Evolutionary conservation across 2,113 vertebrate genomes (phyloP).

Genomic region (Centrocercus urophasianus): DNA sequence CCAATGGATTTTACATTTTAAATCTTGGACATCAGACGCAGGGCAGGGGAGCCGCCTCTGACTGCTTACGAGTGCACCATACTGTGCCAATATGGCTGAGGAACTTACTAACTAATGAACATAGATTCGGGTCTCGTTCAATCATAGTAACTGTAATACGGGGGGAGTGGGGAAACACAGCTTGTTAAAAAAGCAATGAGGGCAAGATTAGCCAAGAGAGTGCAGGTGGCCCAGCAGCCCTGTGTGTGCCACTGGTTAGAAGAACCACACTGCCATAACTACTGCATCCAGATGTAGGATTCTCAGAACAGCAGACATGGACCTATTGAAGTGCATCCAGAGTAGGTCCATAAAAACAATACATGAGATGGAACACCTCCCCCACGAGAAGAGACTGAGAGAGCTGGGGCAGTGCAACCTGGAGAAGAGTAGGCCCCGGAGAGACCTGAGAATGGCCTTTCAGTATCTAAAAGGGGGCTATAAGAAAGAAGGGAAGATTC

Average conservation of each 20-base stretch:
- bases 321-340: too few species aligned
- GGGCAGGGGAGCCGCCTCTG: too few species aligned
- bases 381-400: too few species aligned
- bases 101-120: not conserved
- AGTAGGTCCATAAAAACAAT: too few species aligned
- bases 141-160: not conserved
- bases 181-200: not conserved
- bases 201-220: not conserved
- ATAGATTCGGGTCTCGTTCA: not conserved
- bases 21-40: not conserved
- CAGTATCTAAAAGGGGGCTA: too few species aligned
- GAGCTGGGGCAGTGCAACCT: too few species aligned
- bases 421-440: too few species aligned
- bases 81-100: not conserved
- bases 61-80: fast-evolving
- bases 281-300: too few species aligned
- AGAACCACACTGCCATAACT: not conserved
- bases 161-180: not conserved
- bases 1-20: not conserved
- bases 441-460: too few species aligned
- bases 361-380: too few species aligned
- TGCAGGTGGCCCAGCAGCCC: not conserved
- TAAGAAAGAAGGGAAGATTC: too few species aligned
- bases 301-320: too few species aligned
- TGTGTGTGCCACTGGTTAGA: not conserved